A percentile compares a stretch with the other conserved stretches of the same genome.
phyloP scores from a whole-genome alignment of 2,113 vertebrate species.

The Podarcis cretensis region DNA sequence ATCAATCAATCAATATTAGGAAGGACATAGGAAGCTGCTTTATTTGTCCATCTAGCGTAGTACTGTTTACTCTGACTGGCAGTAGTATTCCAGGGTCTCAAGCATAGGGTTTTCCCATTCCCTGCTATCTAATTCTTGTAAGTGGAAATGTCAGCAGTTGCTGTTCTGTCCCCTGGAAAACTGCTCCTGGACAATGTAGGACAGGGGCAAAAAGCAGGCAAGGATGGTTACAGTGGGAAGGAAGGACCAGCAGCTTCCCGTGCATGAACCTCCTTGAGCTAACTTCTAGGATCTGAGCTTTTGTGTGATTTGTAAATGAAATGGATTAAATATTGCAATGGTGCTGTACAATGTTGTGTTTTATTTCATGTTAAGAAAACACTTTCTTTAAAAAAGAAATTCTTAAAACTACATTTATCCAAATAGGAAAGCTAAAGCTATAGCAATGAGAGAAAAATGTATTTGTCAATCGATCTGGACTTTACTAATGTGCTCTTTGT shows the following conservation, averaged over 20 bases:
- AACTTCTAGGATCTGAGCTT: not conserved
- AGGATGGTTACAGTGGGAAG: not conserved
- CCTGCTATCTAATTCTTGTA: not conserved
- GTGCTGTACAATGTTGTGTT: not conserved
- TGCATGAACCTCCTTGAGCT: not conserved
- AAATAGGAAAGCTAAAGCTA: slow-evolving; percentile 20
- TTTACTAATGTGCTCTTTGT: slow-evolving; percentile 12
- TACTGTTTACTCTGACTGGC: not conserved
- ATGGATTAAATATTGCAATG: slow-evolving; percentile 21
- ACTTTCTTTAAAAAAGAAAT: not conserved
- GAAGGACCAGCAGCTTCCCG: not conserved
- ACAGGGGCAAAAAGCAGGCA: not conserved
- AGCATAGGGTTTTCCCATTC: not conserved
- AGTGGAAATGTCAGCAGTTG: not conserved
- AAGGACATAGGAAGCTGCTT: not conserved
- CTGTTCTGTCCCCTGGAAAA: not conserved
- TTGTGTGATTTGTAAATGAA: not conserved
- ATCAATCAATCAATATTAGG: too few relatives aligned
- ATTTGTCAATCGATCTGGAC: slow-evolving; percentile 1
- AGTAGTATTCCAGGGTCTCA: too few relatives aligned
- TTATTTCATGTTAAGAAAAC: not conserved
- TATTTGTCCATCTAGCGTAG: not conserved
- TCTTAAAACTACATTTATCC: slow-evolving; percentile 7
- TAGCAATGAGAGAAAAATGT: slow-evolving; percentile 27
- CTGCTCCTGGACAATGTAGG: not conserved